Percentiles rank a stretch among this genome's conserved stretches.
These are phyloP conservation scores for Archocentrus centrarchus DNA, from an alignment of 2,113 vertebrate species.

Conservation along the genomic window DNA sequence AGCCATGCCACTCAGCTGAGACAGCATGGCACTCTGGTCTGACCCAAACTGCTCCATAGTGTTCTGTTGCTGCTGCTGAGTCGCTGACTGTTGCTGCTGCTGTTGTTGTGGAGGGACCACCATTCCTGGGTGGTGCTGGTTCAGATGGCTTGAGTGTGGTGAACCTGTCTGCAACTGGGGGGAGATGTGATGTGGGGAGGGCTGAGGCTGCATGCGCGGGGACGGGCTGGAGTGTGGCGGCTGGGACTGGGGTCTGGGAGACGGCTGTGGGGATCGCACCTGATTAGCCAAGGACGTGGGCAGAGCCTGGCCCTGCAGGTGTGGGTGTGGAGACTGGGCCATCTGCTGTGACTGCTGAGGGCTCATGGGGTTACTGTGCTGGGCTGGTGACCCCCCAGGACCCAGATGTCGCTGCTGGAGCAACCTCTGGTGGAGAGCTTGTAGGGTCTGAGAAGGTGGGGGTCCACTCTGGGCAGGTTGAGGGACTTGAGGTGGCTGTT, in stretches of 20 bases:
- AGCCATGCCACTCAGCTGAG: constrained; percentile 92
- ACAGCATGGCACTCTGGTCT: constrained; percentile 87
- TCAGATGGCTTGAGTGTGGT: constrained; percentile 88
- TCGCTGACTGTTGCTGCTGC: constrained; percentile 81
- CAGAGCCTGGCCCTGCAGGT: constrained; percentile 89
- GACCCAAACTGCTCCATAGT: constrained; percentile 81
- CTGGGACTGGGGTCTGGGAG: constrained; percentile 93
- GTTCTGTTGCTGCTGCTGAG: constrained; percentile 86
- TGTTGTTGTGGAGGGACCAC: constrained; percentile 88
- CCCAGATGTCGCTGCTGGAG: constrained; percentile 81
- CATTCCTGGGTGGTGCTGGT: constrained; percentile 83
- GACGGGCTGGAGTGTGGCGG: constrained; percentile 98
- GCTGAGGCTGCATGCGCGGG: constrained; percentile 95
- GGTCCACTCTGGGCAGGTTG: constrained; percentile 70
- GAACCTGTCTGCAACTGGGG: constrained; percentile 97
- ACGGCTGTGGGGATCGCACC: constrained; percentile 96
- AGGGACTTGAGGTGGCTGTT: constrained; percentile 85
- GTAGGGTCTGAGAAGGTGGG: constrained; percentile 79
- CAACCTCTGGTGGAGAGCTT: constrained; percentile 91
- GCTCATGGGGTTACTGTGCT: constrained; percentile 89
- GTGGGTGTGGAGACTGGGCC: constrained; percentile 86
- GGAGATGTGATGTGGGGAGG: constrained; percentile 95
- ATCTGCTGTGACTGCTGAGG: constrained; percentile 91
- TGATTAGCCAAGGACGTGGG: constrained; percentile 91
- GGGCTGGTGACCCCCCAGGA: constrained; percentile 86